Conservation (phyloP, 2,888 invertebrate genomes). For the Pinctada fucata region DNA sequence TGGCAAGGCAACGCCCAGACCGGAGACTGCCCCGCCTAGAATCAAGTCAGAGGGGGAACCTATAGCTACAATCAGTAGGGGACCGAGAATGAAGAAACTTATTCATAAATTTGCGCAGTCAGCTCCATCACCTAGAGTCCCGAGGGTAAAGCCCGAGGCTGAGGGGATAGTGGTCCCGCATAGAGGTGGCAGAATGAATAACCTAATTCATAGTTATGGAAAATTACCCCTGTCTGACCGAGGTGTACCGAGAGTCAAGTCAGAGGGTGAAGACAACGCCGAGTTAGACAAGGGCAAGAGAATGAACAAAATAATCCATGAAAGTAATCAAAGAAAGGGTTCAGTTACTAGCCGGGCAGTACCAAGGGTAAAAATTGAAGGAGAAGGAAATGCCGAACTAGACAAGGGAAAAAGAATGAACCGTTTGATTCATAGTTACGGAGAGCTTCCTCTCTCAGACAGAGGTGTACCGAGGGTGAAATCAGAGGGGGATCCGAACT, state of each 20-base stretch:
- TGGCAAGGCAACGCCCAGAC: constrained; percentile 57
- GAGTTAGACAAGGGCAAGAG: constrained; percentile 59
- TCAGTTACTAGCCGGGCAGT: constrained; percentile 49
- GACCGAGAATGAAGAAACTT: constrained; percentile 59
- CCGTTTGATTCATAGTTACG: constrained; percentile 56
- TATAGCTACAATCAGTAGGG: constrained; percentile 54
- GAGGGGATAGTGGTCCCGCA: constrained; percentile 57
- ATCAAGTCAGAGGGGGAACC: constrained; percentile 62
- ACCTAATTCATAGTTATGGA: constrained; percentile 53
- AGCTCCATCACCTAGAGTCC: constrained; percentile 49
- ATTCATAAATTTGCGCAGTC: constrained; percentile 61
- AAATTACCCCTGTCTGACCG: constrained; percentile 51
- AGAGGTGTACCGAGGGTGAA: constrained; percentile 58
- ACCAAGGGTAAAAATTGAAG: constrained; percentile 63
- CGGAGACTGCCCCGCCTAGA: constrained; percentile 61
- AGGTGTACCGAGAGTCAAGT: constrained; percentile 55
- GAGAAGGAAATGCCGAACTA: constrained; percentile 55
- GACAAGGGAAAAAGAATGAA: constrained; percentile 61
- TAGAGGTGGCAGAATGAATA: constrained; percentile 59
- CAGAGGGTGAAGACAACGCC: constrained; percentile 54
- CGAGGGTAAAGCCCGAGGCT: constrained; percentile 66
- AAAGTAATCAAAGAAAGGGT: constrained; percentile 48
- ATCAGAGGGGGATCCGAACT: constrained; percentile 56
- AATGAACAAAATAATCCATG: constrained; percentile 59
- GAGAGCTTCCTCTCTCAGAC: constrained; percentile 42